Evolutionary conservation across 2,888 invertebrate genomes (phyloP).

Genomic region (Drosophila dives): DNA sequence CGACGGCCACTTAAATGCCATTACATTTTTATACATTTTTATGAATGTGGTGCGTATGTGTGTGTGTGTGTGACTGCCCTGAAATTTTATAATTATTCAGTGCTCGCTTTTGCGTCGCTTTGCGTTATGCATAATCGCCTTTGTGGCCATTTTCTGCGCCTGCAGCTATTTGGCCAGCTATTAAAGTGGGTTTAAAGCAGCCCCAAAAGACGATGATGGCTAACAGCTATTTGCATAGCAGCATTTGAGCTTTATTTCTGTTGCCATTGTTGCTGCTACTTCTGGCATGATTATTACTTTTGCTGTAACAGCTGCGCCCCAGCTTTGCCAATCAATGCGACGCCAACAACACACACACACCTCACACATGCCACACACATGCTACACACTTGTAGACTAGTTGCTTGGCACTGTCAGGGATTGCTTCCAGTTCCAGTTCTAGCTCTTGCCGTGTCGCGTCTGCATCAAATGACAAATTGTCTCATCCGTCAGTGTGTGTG

Average conservation of each 20-base stretch:
- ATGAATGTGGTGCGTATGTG: constrained; percentile 48
- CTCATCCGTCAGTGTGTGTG: constrained; percentile 68
- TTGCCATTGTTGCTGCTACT: constrained; percentile 19
- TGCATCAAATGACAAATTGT: constrained; percentile 79
- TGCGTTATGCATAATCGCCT: constrained; percentile 60
- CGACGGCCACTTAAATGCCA: constrained; percentile 79
- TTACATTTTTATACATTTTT: constrained; percentile 77
- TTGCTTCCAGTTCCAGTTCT: constrained; percentile 18
- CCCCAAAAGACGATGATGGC: constrained; percentile 14
- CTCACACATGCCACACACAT: constrained; percentile 30
- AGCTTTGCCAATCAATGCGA: constrained; percentile 48
- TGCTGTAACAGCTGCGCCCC: constrained; percentile 54
- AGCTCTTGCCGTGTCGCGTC: constrained; percentile 59
- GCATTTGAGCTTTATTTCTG: constrained; percentile 45
- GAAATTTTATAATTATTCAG: constrained; percentile 80
- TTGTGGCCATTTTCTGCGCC: constrained; percentile 41
- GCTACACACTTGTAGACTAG: constrained; percentile 33
- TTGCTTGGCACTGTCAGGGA: constrained; percentile 46
- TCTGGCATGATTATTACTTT: constrained; percentile 62
- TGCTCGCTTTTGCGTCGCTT: constrained; percentile 40
- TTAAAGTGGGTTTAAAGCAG: constrained; percentile 56
- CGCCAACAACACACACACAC: background rate
- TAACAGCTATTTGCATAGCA: constrained; percentile 62
- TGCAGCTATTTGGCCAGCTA: constrained; percentile 64
- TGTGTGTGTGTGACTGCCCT: constrained; percentile 26